Evolutionary conservation across 2,888 invertebrate species (phyloP).

Genomic region (Cephus runcator): DNA sequence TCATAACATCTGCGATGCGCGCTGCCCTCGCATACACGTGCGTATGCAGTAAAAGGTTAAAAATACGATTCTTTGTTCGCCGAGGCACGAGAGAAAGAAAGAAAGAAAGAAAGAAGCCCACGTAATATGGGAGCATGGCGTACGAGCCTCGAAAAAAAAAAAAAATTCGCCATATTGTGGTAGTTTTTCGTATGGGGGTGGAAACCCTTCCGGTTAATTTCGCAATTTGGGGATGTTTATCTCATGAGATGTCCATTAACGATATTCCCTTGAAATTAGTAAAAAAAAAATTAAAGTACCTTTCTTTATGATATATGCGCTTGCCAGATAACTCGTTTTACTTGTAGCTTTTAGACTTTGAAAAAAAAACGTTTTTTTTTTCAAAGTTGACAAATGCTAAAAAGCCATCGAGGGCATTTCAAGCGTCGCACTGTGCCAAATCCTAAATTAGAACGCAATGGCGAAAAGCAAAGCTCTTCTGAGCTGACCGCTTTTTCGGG

Average conservation of each 20-base stretch:
- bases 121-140: slow-evolving; percentile 12
- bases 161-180: background rate
- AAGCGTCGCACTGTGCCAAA: slow-evolving; percentile 16
- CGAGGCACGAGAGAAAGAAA: slow-evolving; percentile 3
- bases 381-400: background rate
- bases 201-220: too few relatives aligned
- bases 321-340: background rate
- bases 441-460: slow-evolving; percentile 15
- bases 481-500: background rate
- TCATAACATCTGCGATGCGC: slow-evolving; percentile 24
- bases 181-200: background rate
- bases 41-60: slow-evolving; percentile 38
- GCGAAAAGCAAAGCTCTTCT: background rate
- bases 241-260: background rate
- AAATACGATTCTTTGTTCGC: slow-evolving; percentile 46
- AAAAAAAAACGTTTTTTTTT: background rate
- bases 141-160: background rate
- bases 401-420: background rate
- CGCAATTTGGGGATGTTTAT: background rate
- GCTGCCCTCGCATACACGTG: slow-evolving; percentile 13
- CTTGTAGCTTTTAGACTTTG: background rate
- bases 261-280: background rate
- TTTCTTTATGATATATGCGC: background rate
- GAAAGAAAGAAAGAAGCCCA: slow-evolving; percentile 11
- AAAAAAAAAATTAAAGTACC: background rate